Conservation (phyloP, 35 echinoderm and acorn worm genomes). For the Heliocidaris erythrogramma region DNA sequence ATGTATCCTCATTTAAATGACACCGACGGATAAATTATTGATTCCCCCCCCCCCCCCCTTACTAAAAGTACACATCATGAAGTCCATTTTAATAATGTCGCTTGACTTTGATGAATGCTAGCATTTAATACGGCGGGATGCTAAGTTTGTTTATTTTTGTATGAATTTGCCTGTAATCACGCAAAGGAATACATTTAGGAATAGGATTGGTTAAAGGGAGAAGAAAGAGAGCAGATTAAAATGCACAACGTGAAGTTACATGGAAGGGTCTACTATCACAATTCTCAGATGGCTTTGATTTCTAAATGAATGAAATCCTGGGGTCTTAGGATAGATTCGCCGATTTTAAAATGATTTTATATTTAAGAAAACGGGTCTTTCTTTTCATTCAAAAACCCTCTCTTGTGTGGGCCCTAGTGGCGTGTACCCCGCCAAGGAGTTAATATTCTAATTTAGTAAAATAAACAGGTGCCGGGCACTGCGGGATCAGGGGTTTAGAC, state of each 20-base stretch:
- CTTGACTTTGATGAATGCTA: no score
- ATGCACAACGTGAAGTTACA: not conserved
- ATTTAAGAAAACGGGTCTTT: not conserved
- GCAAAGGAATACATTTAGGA: no score
- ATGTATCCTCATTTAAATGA: no score
- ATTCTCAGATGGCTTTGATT: conserved; percentile 17
- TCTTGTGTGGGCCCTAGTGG: conserved; percentile 45
- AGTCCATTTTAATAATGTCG: no score
- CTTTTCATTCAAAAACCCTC: not conserved
- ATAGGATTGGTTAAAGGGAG: no score
- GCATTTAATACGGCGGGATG: no score
- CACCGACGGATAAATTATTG: no score
- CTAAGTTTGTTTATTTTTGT: no score
- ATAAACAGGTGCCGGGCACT: conserved; percentile 48
- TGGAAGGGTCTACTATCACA: not conserved
- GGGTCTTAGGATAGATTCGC: not conserved
- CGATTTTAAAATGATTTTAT: not conserved
- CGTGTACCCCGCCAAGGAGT: conserved; percentile 21
- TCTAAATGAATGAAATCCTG: not conserved
- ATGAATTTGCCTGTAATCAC: no score
- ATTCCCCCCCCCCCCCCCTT: no score
- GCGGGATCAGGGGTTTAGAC: conserved; percentile 38
- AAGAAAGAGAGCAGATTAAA: not conserved
- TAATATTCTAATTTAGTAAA: conserved; percentile 48
- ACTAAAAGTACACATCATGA: no score